Percentiles rank a stretch among this genome's conserved stretches.
Evolutionary conservation across 2,888 invertebrate genomes (phyloP).

Genomic region (Mythimna vitellina): DNA sequence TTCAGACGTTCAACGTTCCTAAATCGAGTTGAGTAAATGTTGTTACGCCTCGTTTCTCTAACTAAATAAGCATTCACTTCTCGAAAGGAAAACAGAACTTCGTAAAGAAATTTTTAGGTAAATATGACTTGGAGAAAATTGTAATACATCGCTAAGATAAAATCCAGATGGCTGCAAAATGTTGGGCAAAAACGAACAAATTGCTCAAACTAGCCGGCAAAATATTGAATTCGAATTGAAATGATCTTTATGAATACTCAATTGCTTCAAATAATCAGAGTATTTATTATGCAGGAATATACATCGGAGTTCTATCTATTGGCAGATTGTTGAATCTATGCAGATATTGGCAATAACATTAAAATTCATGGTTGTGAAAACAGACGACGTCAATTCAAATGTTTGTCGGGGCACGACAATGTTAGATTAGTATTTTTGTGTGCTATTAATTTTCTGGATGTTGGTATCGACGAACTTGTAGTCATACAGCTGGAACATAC

Average conservation of each 20-base stretch:
- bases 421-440: conserved; percentile 16
- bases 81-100: conserved; percentile 78
- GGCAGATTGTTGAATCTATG: conserved; percentile 51
- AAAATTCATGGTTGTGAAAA: conserved; percentile 61
- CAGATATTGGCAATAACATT: conserved; percentile 58
- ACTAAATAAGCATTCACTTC: conserved; percentile 77
- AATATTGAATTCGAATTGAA: conserved; percentile 71
- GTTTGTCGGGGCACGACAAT: conserved; percentile 37
- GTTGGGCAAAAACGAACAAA: conserved; percentile 72
- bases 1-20: conserved; percentile 79
- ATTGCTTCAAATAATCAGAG: conserved; percentile 68
- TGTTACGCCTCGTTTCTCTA: conserved; percentile 78
- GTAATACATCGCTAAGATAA: conserved; percentile 75
- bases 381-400: conserved; percentile 47
- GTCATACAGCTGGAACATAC: conserved; percentile 19
- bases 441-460: conserved; percentile 34
- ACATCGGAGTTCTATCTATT: conserved; percentile 47
- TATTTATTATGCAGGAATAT: conserved; percentile 56
- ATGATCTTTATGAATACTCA: conserved; percentile 70
- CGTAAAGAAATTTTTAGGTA: conserved; percentile 73
- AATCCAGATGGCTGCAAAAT: conserved; percentile 77
- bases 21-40: conserved; percentile 78
- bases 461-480: conserved; percentile 14
- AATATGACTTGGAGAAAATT: conserved; percentile 77
- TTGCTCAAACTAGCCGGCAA: conserved; percentile 69